A percentile compares a stretch with the other conserved stretches of the same genome.
These are phyloP conservation scores for Garra rufa DNA, from an alignment of 2,113 vertebrate species.

Conservation along the genomic window DNA sequence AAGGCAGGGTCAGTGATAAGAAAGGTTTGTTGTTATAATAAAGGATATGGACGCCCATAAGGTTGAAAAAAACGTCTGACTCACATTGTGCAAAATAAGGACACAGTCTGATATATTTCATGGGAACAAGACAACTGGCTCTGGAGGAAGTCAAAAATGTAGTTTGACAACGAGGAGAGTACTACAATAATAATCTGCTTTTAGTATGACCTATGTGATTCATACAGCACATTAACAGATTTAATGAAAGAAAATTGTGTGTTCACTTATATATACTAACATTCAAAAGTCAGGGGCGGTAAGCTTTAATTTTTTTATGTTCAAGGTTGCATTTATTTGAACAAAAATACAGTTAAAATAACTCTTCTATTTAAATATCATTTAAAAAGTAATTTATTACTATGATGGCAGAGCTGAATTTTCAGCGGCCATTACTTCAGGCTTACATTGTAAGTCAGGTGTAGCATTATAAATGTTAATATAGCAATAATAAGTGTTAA, in stretches of 20 bases:
- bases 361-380: not conserved
- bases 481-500: too few species aligned
- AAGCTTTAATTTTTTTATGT: too few species aligned
- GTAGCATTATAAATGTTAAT: too few species aligned
- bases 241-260: too few species aligned
- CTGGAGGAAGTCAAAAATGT: not conserved
- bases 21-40: constrained; percentile 23
- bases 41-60: not conserved
- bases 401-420: not conserved
- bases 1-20: constrained; percentile 43
- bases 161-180: not conserved
- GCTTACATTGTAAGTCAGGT: too few species aligned
- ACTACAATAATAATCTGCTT: not conserved
- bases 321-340: not conserved
- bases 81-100: not conserved
- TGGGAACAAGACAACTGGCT: not conserved
- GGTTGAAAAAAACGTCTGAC: not conserved
- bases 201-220: not conserved
- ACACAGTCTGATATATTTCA: not conserved
- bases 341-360: not conserved
- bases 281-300: too few species aligned
- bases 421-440: too few species aligned
- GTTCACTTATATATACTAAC: too few species aligned
- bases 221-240: not conserved
- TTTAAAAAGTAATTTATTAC: not conserved